Percentiles rank a stretch among this genome's conserved stretches.
These are phyloP conservation scores for Myopa tessellatipennis DNA, from an alignment of 2,888 invertebrate species.

Conservation along the genomic window DNA sequence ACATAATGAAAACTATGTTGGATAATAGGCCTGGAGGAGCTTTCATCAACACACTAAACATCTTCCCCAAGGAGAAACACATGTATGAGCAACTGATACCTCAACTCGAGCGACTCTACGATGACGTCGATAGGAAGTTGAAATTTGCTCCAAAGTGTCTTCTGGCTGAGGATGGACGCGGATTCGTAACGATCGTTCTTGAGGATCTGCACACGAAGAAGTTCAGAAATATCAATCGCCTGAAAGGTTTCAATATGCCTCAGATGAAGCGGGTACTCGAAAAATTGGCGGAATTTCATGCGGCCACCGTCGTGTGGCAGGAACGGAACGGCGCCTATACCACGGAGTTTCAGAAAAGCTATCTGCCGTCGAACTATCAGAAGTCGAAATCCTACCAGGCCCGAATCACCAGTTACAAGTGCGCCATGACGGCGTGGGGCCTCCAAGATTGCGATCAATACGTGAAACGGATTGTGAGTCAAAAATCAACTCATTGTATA, in stretches of 20 bases:
- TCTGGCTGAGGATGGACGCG: slow-evolving; percentile 56
- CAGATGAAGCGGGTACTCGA: slow-evolving; percentile 62
- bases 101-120: slow-evolving; percentile 60
- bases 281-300: slow-evolving; percentile 65
- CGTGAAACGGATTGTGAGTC: slow-evolving; percentile 57
- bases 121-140: slow-evolving; percentile 52
- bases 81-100: slow-evolving; percentile 63
- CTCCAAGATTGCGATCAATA: slow-evolving; percentile 57
- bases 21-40: slow-evolving; percentile 57
- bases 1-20: slow-evolving; percentile 62
- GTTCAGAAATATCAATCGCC: slow-evolving; percentile 61
- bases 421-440: slow-evolving; percentile 61
- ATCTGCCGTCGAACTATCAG: slow-evolving; percentile 61
- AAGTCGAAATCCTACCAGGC: slow-evolving; percentile 59
- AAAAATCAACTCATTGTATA: not conserved
- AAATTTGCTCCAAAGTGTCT: slow-evolving; percentile 61
- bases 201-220: slow-evolving; percentile 61
- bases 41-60: slow-evolving; percentile 58
- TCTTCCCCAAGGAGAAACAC: slow-evolving; percentile 63
- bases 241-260: slow-evolving; percentile 60
- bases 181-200: slow-evolving; percentile 58
- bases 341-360: slow-evolving; percentile 57
- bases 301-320: slow-evolving; percentile 59
- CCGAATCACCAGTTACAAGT: slow-evolving; percentile 58
- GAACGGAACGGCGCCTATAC: slow-evolving; percentile 58